Percentiles rank a stretch among this genome's conserved stretches.
Conservation (phyloP, 2,888 invertebrate species). For the Thecophora atra region DNA sequence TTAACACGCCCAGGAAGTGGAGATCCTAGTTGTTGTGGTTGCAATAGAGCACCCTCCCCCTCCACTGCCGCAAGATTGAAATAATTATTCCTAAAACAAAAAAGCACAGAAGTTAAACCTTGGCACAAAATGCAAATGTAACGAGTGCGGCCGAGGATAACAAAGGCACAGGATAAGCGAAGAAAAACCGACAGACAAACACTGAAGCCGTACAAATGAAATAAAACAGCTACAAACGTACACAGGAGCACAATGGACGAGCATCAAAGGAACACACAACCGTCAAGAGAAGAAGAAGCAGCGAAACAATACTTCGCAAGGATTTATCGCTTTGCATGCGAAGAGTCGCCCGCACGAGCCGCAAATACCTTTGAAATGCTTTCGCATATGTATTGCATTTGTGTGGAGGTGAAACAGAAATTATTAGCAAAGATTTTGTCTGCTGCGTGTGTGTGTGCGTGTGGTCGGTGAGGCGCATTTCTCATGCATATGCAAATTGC, state of each 20-base stretch:
- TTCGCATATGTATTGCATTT: conserved; percentile 31
- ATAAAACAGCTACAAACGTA: neutral
- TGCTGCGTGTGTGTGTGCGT: conserved; percentile 36
- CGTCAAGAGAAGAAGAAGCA: conserved; percentile 10
- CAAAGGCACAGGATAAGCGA: conserved; percentile 14
- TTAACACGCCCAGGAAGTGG: conserved; percentile 52
- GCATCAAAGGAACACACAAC: neutral
- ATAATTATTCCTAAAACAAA: conserved; percentile 11
- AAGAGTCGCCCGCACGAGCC: conserved; percentile 12
- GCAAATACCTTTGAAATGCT: neutral
- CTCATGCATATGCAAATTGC: conserved; percentile 41
- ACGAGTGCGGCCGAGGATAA: conserved; percentile 15
- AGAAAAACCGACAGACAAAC: conserved; percentile 13
- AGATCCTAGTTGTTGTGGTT: conserved; percentile 1
- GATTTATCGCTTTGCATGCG: conserved; percentile 21
- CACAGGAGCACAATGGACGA: neutral
- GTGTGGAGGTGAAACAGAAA: conserved; percentile 41
- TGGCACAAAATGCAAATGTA: conserved; percentile 26
- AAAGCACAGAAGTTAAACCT: conserved; percentile 9
- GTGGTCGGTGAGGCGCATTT: conserved; percentile 44
- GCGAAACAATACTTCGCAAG: conserved; percentile 38
- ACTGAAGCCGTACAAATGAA: conserved; percentile 5
- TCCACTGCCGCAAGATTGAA: neutral
- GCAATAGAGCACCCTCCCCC: neutral
- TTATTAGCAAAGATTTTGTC: conserved; percentile 36